These are phyloP conservation scores for Leptopilina clavipes DNA, from an alignment of 1,140 invertebrate genomes.

Conservation along the genomic window DNA sequence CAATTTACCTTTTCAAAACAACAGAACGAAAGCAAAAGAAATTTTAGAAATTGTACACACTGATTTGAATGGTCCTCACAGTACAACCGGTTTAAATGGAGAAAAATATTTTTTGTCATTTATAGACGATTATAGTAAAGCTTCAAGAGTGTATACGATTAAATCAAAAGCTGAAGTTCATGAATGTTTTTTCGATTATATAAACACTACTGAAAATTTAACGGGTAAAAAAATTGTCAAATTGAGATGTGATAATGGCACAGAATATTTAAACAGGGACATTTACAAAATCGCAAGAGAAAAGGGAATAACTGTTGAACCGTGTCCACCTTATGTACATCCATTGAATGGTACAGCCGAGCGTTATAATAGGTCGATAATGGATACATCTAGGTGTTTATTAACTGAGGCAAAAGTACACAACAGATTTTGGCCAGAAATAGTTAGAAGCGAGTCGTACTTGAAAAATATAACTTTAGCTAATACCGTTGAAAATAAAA, in stretches of 20 bases:
- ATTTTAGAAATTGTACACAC: background rate
- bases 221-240: slow-evolving; percentile 10
- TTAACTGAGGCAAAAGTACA: background rate
- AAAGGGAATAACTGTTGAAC: slow-evolving; percentile 60
- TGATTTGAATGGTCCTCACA: background rate
- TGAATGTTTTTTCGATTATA: background rate
- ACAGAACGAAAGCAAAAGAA: background rate
- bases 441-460: background rate
- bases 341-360: slow-evolving; percentile 67
- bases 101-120: background rate
- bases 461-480: background rate
- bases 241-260: slow-evolving; percentile 68
- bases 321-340: slow-evolving; percentile 66
- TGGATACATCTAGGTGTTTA: slow-evolving; percentile 45
- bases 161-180: background rate
- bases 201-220: background rate
- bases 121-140: background rate
- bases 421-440: slow-evolving; percentile 15
- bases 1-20: background rate
- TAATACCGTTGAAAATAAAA: slow-evolving; percentile 4
- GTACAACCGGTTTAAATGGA: background rate
- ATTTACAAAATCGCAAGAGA: slow-evolving; percentile 45
- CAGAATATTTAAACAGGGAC: slow-evolving; percentile 60
- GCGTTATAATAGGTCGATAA: slow-evolving; percentile 62
- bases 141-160: background rate